These are phyloP conservation scores for Luperina testacea DNA, from an alignment of 2,888 invertebrate genomes.

Conservation along the genomic window DNA sequence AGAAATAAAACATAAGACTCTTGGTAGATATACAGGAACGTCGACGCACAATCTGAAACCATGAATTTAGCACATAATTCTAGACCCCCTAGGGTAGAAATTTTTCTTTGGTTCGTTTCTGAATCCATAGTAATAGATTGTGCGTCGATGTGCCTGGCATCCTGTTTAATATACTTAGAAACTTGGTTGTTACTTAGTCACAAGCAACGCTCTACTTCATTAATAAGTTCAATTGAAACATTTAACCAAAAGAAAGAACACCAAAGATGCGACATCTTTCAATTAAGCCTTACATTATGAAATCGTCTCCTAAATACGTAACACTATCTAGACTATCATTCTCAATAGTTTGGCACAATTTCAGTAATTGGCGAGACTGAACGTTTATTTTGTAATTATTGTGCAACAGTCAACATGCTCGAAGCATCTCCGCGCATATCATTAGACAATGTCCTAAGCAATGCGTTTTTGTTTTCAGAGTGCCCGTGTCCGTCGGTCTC, in stretches of 20 bases:
- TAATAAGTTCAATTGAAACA: not conserved
- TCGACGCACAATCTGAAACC: too few species aligned
- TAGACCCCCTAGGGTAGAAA: too few species aligned
- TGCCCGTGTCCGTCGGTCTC: not conserved
- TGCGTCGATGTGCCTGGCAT: too few species aligned
- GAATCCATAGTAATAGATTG: too few species aligned
- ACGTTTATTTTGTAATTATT: conserved; percentile 40
- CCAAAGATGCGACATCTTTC: conserved; percentile 11
- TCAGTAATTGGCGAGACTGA: conserved; percentile 36
- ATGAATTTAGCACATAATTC: too few species aligned
- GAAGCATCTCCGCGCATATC: conserved; percentile 6
- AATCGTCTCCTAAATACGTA: conserved; percentile 12
- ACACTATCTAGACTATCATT: conserved; percentile 34
- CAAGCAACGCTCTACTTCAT: not conserved
- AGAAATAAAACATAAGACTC: not conserved
- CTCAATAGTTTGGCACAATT: conserved; percentile 39
- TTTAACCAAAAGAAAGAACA: not conserved
- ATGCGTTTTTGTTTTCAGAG: not conserved
- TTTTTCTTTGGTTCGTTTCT: too few species aligned
- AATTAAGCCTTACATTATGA: conserved; percentile 17
- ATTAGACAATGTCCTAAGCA: conserved; percentile 17
- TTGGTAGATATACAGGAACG: not conserved
- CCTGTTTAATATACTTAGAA: not conserved
- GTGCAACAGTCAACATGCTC: conserved; percentile 9
- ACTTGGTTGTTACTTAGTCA: too few species aligned